Evolutionary conservation across 1,140 invertebrate species (phyloP).

Genomic region (Meteorus sp.): DNA sequence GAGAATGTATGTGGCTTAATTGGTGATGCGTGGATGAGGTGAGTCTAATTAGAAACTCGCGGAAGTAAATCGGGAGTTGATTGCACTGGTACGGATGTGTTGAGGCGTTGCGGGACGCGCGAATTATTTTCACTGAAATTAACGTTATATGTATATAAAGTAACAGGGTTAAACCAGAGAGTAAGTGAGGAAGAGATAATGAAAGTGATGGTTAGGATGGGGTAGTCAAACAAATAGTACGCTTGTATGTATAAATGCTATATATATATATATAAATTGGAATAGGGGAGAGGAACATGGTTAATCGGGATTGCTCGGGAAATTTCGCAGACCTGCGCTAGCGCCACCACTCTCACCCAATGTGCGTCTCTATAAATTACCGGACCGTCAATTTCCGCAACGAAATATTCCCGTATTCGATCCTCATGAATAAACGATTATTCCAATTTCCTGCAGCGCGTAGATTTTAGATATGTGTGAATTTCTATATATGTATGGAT

Average conservation of each 20-base stretch:
- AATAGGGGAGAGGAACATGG: conserved; percentile 13
- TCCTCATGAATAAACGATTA: conserved; percentile 28
- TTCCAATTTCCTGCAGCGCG: conserved; percentile 17
- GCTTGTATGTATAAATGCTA: neutral
- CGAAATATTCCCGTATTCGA: conserved; percentile 20
- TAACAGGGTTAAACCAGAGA: too few species aligned
- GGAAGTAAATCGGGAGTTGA: conserved; percentile 28
- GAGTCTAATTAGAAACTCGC: conserved; percentile 27
- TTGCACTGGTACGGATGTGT: conserved; percentile 18
- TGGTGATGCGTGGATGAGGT: too few species aligned
- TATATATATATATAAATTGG: too few species aligned
- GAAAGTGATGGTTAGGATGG: too few species aligned
- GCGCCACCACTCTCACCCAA: neutral
- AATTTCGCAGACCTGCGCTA: neutral
- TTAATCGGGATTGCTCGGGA: conserved; percentile 15
- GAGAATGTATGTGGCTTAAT: too few species aligned
- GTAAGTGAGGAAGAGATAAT: too few species aligned
- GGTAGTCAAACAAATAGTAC: conserved; percentile 16
- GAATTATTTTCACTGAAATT: conserved; percentile 16
- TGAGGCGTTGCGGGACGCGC: conserved; percentile 17
- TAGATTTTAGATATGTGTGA: neutral
- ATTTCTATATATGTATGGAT: neutral
- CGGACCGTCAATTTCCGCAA: conserved; percentile 19
- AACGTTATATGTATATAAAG: too few species aligned
- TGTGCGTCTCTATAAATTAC: conserved; percentile 21